Conservation (phyloP, 2,113 vertebrate species). For the Lophochroa leadbeateri region DNA sequence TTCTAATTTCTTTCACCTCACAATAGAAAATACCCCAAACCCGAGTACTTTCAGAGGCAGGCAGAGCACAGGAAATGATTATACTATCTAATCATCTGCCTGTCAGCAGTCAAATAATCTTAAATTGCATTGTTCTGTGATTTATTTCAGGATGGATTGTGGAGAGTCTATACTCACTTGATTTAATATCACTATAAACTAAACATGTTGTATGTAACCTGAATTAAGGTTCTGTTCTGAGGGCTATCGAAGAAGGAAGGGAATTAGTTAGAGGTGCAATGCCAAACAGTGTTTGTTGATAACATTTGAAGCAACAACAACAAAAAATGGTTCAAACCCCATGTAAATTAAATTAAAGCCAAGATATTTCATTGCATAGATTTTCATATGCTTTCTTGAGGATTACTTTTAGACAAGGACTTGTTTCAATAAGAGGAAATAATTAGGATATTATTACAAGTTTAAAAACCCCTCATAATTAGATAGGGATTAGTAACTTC, state of each 20-base stretch:
- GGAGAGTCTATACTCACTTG: conserved; percentile 21
- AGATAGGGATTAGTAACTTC: conserved; percentile 65
- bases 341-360: conserved; percentile 35
- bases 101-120: conserved; percentile 69
- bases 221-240: conserved; percentile 58
- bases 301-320: neutral
- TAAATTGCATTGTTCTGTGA: conserved; percentile 70
- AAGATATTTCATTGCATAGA: conserved; percentile 20
- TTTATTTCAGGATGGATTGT: conserved; percentile 52
- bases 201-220: conserved; percentile 2
- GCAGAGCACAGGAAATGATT: conserved; percentile 35
- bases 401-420: conserved; percentile 37
- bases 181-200: conserved; percentile 55
- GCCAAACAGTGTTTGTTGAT: neutral
- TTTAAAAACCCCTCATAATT: conserved; percentile 41
- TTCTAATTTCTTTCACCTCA: neutral
- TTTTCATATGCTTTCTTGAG: conserved; percentile 31
- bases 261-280: neutral
- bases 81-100: conserved; percentile 53
- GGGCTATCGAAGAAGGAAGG: neutral
- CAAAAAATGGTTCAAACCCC: neutral
- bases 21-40: neutral
- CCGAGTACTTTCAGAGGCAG: conserved; percentile 34
- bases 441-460: conserved; percentile 60
- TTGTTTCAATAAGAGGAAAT: conserved; percentile 51